Evolutionary conservation across 2,113 vertebrate species (phyloP).

Genomic region (Calypte anna): DNA sequence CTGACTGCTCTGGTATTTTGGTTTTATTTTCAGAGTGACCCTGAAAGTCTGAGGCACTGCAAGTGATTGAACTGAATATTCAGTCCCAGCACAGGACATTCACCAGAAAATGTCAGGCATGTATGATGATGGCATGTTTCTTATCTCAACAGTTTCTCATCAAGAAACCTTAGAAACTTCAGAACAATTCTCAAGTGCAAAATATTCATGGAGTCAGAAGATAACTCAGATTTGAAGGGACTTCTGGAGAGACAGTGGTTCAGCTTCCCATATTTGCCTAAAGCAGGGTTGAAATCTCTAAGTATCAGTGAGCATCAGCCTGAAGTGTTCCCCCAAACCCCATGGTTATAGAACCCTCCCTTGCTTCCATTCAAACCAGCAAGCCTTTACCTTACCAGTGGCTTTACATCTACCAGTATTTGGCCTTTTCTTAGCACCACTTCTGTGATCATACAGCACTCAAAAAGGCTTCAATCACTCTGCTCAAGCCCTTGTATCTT

Average conservation of each 20-base stretch:
- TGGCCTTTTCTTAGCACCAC: neutral
- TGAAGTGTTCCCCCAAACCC: neutral
- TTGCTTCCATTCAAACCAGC: fast-evolving
- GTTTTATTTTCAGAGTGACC: neutral
- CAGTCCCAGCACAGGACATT: neutral
- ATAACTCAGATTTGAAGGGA: neutral
- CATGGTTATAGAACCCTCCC: neutral
- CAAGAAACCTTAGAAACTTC: neutral
- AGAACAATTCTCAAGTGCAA: neutral
- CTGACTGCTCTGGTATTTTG: neutral
- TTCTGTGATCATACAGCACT: neutral
- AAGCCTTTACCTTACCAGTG: neutral
- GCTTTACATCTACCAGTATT: neutral
- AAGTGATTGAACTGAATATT: neutral
- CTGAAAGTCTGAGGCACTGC: neutral
- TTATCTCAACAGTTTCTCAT: neutral
- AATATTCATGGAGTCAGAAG: neutral
- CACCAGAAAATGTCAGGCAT: neutral
- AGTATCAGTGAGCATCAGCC: neutral
- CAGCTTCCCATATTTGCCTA: neutral
- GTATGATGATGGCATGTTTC: neutral
- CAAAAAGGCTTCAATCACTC: neutral
- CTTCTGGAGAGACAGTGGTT: fast-evolving
- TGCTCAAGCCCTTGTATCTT: neutral
- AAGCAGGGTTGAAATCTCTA: neutral